phyloP scores from a whole-genome alignment of 2,888 invertebrate genomes.

The Ethmia dodecea region DNA sequence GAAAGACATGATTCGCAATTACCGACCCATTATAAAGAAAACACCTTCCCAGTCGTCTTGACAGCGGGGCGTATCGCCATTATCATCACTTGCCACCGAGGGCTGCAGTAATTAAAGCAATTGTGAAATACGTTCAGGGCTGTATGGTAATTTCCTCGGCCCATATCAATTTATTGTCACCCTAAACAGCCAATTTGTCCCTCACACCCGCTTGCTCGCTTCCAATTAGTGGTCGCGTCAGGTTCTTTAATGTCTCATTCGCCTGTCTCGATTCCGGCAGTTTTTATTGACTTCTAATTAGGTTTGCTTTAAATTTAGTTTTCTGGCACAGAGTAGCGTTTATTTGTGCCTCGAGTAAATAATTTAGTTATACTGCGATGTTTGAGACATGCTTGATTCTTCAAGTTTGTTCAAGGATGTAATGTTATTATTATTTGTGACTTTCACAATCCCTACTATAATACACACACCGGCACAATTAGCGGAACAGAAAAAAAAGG shows the following conservation, averaged over 20 bases:
- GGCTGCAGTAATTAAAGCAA: slow-evolving; percentile 62
- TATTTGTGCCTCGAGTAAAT: too few relatives aligned
- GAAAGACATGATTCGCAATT: too few relatives aligned
- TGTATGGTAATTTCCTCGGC: slow-evolving; percentile 64
- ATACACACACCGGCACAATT: too few relatives aligned
- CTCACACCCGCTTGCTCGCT: slow-evolving; percentile 44
- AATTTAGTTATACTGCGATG: too few relatives aligned
- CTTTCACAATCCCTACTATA: too few relatives aligned
- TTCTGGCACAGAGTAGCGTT: too few relatives aligned
- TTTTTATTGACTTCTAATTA: too few relatives aligned
- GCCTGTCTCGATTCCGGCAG: slow-evolving; percentile 29
- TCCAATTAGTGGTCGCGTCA: slow-evolving; percentile 61
- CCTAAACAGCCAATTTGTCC: slow-evolving; percentile 68
- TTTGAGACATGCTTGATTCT: too few relatives aligned
- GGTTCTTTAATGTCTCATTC: slow-evolving; percentile 58
- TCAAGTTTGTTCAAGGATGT: too few relatives aligned
- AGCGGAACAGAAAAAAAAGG: too few relatives aligned
- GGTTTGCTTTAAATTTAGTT: too few relatives aligned
- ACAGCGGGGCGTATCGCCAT: slow-evolving; percentile 36
- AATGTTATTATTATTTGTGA: too few relatives aligned
- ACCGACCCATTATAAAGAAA: slow-evolving; percentile 31
- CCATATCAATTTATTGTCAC: slow-evolving; percentile 73
- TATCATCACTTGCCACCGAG: slow-evolving; percentile 43
- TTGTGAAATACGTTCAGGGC: slow-evolving; percentile 60
- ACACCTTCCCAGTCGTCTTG: slow-evolving; percentile 16